Evolutionary conservation across 2,797 vertebrate genomes (phyloP), one percentile per base, ranked within the genome.

Genomic region (Epinephelus awoara): DNA sequence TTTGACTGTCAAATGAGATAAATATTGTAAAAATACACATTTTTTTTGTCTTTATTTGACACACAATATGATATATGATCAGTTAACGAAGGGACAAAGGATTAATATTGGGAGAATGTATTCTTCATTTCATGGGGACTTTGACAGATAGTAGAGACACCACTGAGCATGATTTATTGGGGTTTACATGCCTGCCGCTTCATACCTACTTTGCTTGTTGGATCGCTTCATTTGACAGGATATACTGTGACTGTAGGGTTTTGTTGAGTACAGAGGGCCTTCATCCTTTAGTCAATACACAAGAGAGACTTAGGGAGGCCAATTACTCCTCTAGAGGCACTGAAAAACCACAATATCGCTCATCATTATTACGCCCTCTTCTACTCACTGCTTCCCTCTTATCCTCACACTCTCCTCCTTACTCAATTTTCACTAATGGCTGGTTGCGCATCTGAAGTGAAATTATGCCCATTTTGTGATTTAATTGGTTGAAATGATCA

Each of bases 401-500:
- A 75, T 84, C 67, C 70, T 63, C 50, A 51, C 59, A 27, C 72
- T 73, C 66, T 68, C 25, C 72, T 81, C 67, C 75, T 83, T 74
- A 77, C 68, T 85, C 77, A 80, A 83, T 86, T 82, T 82, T 61
- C 72, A 74, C 70, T 81, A 89, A 92, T 89, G 69, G 77, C 67
- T 79, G 61, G 86, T 87, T 88, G 69, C 38, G 51, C 66, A 75
- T 68, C 58, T 79, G 69, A 82, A 85, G 71, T 75, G 80, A 88
- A 90, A 89, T 87, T 59, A 79, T 79, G 59, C 29, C 74, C 67
- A 82, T 87, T 90, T 85, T 73, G 61, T 67, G 82, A 85, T 88
- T 88, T 85, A 91, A 88, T 89, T 85, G 86, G 74, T 73, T 51
- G 40, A 88, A 92, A 88, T 77, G 42, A 80, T 85, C 77, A 64